A percentile compares a stretch with the other conserved stretches of the same genome.
Evolutionary conservation across 2,888 invertebrate genomes (phyloP).

Genomic region (Pristionchus fissidentatus): DNA sequence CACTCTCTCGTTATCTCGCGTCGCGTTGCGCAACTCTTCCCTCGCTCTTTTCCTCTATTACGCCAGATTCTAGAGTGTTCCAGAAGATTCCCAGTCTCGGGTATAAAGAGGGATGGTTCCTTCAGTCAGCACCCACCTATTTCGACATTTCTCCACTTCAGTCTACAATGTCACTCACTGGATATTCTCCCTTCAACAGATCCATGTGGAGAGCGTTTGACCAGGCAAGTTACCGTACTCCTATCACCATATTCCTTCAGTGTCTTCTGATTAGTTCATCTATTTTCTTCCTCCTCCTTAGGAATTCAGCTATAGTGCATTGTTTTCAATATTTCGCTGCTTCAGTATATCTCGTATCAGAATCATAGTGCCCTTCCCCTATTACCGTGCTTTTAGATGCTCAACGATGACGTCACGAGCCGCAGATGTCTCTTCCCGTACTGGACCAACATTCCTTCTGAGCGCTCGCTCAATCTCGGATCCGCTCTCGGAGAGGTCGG

Average conservation of each 20-base stretch:
- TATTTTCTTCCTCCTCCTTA: background rate
- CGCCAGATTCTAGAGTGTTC: background rate
- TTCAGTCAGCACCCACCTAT: background rate
- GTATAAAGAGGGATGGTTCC: background rate
- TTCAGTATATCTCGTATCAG: background rate
- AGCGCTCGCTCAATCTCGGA: background rate
- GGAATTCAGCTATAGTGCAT: background rate
- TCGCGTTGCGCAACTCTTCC: slow-evolving; percentile 32
- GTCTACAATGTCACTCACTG: slow-evolving; percentile 23
- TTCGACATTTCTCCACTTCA: slow-evolving; percentile 25
- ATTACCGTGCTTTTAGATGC: background rate
- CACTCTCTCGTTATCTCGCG: slow-evolving; percentile 13
- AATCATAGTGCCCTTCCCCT: background rate
- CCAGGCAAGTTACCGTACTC: background rate
- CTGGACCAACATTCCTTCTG: background rate
- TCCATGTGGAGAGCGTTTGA: background rate
- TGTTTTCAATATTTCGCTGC: background rate
- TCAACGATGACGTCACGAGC: background rate
- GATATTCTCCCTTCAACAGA: slow-evolving; percentile 25
- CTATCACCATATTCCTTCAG: background rate
- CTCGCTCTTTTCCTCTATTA: background rate
- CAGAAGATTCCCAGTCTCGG: background rate
- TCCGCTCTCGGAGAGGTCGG: slow-evolving; percentile 25
- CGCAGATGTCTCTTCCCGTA: background rate
- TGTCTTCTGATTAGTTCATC: background rate